phyloP scores from a whole-genome alignment of 2,797 vertebrate species.

The Epinephelus awoara region DNA sequence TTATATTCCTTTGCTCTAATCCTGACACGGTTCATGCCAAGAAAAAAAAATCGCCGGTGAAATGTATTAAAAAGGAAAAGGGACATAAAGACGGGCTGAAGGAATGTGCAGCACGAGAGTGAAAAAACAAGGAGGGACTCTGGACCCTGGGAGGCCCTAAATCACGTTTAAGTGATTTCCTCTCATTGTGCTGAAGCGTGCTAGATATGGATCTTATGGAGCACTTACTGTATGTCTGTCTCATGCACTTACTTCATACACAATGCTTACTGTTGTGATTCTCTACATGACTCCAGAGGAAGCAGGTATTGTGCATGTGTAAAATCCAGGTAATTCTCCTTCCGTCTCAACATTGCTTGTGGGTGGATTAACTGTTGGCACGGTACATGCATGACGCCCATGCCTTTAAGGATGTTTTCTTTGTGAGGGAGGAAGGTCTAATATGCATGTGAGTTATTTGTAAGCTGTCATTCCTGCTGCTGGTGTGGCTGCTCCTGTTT shows the following conservation, averaged over 20 bases:
- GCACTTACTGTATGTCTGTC: constrained; percentile 25
- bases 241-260: constrained; percentile 9
- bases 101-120: constrained; percentile 32
- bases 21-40: constrained; percentile 40
- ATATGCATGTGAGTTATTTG: background rate
- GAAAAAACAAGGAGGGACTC: constrained; percentile 42
- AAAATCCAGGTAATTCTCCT: constrained; percentile 11
- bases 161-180: constrained; percentile 60
- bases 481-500: constrained; percentile 6
- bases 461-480: background rate
- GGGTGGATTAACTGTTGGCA: background rate
- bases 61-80: constrained; percentile 47
- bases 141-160: constrained; percentile 51
- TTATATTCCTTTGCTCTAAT: constrained; percentile 47
- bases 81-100: constrained; percentile 32
- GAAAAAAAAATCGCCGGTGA: constrained; percentile 32
- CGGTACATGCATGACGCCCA: background rate
- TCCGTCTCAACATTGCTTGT: constrained; percentile 8
- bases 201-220: constrained; percentile 49
- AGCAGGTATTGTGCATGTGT: background rate
- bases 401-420: constrained; percentile 19
- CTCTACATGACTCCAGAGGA: background rate
- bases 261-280: constrained; percentile 1
- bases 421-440: background rate
- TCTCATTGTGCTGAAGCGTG: constrained; percentile 38